phyloP scores from a whole-genome alignment of 2,113 vertebrate genomes.

The Mirounga angustirostris region DNA sequence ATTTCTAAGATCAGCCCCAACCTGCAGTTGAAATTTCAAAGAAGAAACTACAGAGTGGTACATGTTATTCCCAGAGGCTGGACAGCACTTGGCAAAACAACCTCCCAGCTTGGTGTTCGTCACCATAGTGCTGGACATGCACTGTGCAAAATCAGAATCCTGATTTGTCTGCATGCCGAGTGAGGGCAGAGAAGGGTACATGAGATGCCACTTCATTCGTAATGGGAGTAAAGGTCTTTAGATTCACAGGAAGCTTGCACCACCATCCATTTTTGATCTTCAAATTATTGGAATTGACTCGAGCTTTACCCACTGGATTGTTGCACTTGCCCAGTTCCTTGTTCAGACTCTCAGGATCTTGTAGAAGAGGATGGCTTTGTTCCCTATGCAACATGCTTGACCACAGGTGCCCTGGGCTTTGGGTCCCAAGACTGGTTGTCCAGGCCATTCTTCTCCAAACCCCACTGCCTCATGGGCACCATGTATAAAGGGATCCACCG shows the following conservation, averaged over 20 bases:
- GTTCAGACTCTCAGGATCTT: neutral
- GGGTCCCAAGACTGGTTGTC: neutral
- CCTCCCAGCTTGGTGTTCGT: accelerated
- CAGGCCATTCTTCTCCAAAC: neutral
- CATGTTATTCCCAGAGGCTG: neutral
- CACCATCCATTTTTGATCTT: neutral
- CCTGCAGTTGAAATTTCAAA: neutral
- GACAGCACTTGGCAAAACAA: neutral
- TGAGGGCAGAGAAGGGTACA: neutral
- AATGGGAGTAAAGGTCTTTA: neutral
- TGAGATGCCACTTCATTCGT: neutral
- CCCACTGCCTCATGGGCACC: neutral
- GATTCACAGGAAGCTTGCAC: neutral
- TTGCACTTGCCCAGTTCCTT: neutral
- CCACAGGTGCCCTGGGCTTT: neutral
- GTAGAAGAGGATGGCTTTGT: neutral
- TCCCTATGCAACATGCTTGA: neutral
- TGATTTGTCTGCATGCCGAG: neutral
- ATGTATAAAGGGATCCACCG: neutral
- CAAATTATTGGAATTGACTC: neutral
- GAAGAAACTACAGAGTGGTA: neutral
- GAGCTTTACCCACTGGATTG: neutral
- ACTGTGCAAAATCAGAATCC: neutral
- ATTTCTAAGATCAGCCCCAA: neutral
- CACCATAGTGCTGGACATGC: neutral